phyloP scores from a whole-genome alignment of 1,140 invertebrate genomes.

The Dreissena polymorpha region DNA sequence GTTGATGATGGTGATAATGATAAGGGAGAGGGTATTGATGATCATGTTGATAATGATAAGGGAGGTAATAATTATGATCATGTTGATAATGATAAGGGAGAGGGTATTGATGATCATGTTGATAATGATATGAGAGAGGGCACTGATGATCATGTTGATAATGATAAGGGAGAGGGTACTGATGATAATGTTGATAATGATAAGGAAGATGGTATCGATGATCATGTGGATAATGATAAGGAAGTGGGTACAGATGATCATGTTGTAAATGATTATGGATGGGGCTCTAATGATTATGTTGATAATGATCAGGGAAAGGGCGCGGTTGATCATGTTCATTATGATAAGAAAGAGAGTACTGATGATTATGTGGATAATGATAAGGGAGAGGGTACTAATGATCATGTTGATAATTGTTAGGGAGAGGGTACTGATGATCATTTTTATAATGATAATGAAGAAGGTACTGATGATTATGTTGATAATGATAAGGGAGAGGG shows the following conservation, averaged over 20 bases:
- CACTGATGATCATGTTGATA: slow-evolving; percentile 9
- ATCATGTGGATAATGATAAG: too few species aligned
- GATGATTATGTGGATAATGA: neutral
- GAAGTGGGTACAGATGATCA: neutral
- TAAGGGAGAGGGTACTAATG: slow-evolving; percentile 18
- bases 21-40: slow-evolving; percentile 17
- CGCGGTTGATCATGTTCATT: neutral
- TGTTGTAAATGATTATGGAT: neutral
- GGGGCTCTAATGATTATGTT: neutral
- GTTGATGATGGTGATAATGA: neutral
- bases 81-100: neutral
- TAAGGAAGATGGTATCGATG: neutral
- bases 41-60: neutral
- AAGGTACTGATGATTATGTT: too few species aligned
- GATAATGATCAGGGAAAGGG: neutral
- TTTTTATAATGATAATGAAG: neutral
- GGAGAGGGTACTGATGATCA: neutral
- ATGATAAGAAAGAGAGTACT: too few species aligned
- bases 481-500: neutral
- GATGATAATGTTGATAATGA: neutral
- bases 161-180: neutral
- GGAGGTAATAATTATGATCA: neutral
- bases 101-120: neutral
- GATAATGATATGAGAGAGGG: neutral
- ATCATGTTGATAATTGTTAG: slow-evolving; percentile 6